phyloP scores from a whole-genome alignment of 2,113 vertebrate species.

The Heptranchias perlo region DNA sequence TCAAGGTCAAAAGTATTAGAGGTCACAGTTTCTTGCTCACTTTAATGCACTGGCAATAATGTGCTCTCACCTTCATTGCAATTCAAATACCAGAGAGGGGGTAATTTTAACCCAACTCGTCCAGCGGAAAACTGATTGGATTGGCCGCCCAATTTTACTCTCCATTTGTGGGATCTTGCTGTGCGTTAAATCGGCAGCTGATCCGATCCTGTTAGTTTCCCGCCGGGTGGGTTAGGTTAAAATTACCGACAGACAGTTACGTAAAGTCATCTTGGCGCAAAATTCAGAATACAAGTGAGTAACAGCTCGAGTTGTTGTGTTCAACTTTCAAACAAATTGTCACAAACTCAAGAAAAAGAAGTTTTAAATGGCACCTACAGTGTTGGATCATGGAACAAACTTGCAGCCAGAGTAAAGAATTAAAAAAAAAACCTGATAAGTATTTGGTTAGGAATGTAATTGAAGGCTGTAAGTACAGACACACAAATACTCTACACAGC shows the following conservation, averaged over 20 bases:
- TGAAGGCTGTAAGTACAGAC: neutral
- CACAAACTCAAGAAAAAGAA: neutral
- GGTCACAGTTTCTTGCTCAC: neutral
- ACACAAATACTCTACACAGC: neutral
- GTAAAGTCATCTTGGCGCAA: too few relatives aligned
- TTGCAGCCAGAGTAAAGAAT: neutral
- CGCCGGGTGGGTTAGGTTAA: neutral
- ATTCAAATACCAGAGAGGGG: neutral
- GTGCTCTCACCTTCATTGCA: neutral
- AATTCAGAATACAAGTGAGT: neutral
- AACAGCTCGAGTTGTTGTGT: neutral
- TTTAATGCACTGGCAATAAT: neutral
- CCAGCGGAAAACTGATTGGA: neutral
- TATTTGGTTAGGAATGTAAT: neutral
- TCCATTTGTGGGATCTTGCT: too few relatives aligned
- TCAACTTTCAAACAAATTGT: neutral
- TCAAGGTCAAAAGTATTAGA: neutral
- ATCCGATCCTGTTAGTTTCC: neutral
- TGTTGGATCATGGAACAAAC: neutral
- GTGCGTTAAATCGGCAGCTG: neutral
- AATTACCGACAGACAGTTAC: neutral
- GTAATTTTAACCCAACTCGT: neutral
- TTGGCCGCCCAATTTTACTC: neutral
- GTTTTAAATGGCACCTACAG: neutral
- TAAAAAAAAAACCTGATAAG: neutral